Base-by-base conservation (phyloP, 2,797 vertebrate genomes). In the Sphenodon punctatus region DNA sequence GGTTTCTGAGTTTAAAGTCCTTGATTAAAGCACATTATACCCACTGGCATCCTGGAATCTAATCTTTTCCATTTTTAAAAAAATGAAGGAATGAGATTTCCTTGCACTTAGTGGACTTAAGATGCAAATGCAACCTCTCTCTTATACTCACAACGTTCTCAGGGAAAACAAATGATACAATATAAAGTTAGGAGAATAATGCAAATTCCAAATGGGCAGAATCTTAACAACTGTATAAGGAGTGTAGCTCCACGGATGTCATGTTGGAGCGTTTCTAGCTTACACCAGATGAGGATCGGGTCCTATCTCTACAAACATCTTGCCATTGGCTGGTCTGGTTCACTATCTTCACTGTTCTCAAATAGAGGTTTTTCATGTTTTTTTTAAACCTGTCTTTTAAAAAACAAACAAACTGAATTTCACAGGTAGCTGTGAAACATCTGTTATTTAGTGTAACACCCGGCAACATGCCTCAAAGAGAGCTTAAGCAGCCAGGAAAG, bases 351-450 rank as follows among this genome's bases (percentile, higher is more conserved):
- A 71, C 11, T 67, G 43, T 64, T 69, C 48, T 69, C 59, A 73
- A 86, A 67, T 4, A 58, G 2, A 45, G 34, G 22, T n/a, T n/a
- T n/a, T n/a, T n/a, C n/a, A n/a, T n/a, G 14, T 56, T 13, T 58
- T 89, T 89, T 88, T 36, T 58, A 87, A 68, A 36, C 43, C 75
- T 48, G 60, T 64, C 49, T 79, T 81, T 65, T 36, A 34, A 34
- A 34, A 34, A 34, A 23, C 39, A 83, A 89, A n/a, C n/a, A 78
- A 75, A 38, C 81, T 49, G n/a, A n/a, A n/a, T n/a, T n/a, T n/a
- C 59, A 85, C 14, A 68, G 68, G 48, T 53, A 75, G 23, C 10
- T 73, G 78, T 61, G 73, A 81, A 89, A 73, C 19, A 83, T 43
- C 38, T 82, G 68, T 45, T 81, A 56, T 42, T 74, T 78, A 69